Evolutionary conservation across 2,888 invertebrate species (phyloP), one percentile per base, ranked within the genome.

Genomic region (Phalangium opilio): DNA sequence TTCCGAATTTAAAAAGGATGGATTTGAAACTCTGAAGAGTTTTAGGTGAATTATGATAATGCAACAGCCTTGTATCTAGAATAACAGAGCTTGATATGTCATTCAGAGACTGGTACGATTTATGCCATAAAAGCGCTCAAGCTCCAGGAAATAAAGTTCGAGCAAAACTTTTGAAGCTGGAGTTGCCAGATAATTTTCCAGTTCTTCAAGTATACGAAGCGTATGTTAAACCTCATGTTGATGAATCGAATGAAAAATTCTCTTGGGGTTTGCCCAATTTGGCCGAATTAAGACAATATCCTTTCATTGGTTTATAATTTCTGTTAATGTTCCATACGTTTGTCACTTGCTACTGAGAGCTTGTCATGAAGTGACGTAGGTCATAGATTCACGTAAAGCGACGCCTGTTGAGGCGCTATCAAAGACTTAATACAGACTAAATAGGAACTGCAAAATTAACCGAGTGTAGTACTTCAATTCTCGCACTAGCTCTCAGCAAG

Each of bases 231-330:
- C 96, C 98, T 1, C 75, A 75, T 47, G 77, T 96, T 1, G 90
- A 96, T 66, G 77, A 78, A 39, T 87, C 81, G 45, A 74, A 75
- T 45, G 90, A 90, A 53, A 69, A 73, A 38, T 95, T 96, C 61
- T 74, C 79, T 2, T 98, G 96, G 96, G 79, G 81, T 1, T 74
- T 76, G 55, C 82, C 91, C 18, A 85, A 95, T 63, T 67, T 85
- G 12, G 79, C 81, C 44, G 74, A 79, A 15, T 70, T 98, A 41
- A 70, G 79, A 56, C 78, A 81, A 62, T 93, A 83, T 61, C 62
- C 67, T 63, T 62, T 46, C 17, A n/a, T 15, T 14, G 11, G 17
- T 14, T 36, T 36, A 41, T 41, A 17, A 41, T 41, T 17, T 11
- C 20, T 8, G n/a, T 17, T 18, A 20, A 41, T 7, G n/a, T n/a